A percentile compares a stretch with the other conserved stretches of the same genome.
phyloP scores from a whole-genome alignment of 1,140 invertebrate genomes.

The Vanessa tameamea region DNA sequence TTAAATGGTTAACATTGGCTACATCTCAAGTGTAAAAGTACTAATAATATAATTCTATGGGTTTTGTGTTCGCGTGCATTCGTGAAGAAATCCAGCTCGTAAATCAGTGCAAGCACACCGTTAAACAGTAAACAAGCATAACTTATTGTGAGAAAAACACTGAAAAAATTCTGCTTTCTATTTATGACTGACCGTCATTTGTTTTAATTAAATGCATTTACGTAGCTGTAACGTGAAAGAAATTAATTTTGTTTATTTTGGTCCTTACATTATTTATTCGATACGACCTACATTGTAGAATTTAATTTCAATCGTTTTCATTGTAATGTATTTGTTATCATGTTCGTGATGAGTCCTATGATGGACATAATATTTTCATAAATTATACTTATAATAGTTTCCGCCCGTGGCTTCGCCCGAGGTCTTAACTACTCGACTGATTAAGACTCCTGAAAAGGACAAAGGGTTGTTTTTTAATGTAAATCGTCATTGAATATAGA shows the following conservation, averaged over 20 bases:
- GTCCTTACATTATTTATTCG: too few species aligned
- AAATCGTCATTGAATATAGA: too few species aligned
- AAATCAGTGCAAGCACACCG: constrained; percentile 17
- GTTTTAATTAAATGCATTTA: constrained; percentile 26
- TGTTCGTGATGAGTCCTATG: too few species aligned
- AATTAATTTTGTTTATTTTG: not conserved
- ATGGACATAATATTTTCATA: too few species aligned
- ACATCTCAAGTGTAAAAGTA: not conserved
- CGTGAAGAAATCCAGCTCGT: constrained; percentile 8
- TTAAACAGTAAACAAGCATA: constrained; percentile 20
- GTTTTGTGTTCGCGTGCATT: constrained; percentile 29
- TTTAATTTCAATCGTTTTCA: too few species aligned
- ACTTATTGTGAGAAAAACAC: constrained; percentile 24
- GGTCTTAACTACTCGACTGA: too few species aligned
- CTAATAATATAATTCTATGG: not conserved
- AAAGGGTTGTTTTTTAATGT: too few species aligned
- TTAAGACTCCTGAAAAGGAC: too few species aligned
- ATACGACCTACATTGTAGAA: too few species aligned
- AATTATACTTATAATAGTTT: too few species aligned
- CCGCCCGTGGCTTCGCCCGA: too few species aligned
- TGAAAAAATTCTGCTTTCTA: constrained; percentile 18
- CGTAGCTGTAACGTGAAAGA: not conserved
- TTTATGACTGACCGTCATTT: constrained; percentile 17
- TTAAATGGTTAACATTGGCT: not conserved
- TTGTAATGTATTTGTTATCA: too few species aligned